Base-by-base conservation (phyloP, 2,113 vertebrate genomes). In the Notothenia coriiceps region DNA sequence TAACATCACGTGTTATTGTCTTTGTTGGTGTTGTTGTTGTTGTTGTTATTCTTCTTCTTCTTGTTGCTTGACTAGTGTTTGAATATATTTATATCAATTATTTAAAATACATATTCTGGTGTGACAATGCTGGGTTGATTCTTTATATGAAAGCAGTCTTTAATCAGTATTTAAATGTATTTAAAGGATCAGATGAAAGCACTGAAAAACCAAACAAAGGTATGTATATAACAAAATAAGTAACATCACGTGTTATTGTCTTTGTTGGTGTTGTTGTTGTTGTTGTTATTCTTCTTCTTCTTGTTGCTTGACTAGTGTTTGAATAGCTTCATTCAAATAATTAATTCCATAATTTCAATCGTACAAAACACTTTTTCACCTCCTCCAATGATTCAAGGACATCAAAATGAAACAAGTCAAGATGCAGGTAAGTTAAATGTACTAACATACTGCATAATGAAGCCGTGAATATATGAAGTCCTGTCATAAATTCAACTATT, bases 341-440 rank as follows among this genome's bases (percentile, higher is more conserved):
- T 5, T 35, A 4, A 50, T 49, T 29, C 0, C 12, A 50, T 60
- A 0, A 57, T 71, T 72, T 62, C 2, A 11, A 7, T 54, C 43
- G 33, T 3, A 17, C 12, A 1, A 17, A 1, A 20, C 20, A 44
- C 7, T 2, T 9, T 0, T 7, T 0, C 3, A 43, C n/a, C 29
- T 50, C 2, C 6, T 40, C 35, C 35, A 35, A 35, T 35, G 22
- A 9, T 0, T 1, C 0, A n/a, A 17, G 2, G 0, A 2, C 4
- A 0, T 4, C 0, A 15, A 6, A 5, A 6, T 1, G 1, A 0
- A 40, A 2, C 5, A 2, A 10, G 51, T 1, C 72, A 62, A 7
- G 25, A 11, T 57, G 2, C 61, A 2, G 72, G 83, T 91, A 35
- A 75, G 79, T 83, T 25, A 1, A 10, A 15, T 22, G 13, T 49